These are phyloP conservation scores for Augochlora pura DNA, from an alignment of 1,140 invertebrate genomes.

Conservation along the genomic window DNA sequence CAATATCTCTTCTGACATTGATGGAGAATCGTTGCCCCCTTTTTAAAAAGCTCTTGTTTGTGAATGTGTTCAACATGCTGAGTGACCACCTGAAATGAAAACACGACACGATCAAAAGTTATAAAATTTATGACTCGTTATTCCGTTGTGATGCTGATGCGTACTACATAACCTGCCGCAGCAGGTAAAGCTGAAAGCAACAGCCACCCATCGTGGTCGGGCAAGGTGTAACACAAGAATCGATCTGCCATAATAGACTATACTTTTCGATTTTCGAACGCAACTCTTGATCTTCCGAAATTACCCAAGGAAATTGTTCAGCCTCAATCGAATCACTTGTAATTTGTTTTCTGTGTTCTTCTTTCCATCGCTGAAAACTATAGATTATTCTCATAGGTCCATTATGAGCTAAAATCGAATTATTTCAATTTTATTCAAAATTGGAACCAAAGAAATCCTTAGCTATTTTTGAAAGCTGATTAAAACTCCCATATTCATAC, in stretches of 20 bases:
- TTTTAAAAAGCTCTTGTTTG: constrained; percentile 16
- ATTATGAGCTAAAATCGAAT: too few relatives aligned
- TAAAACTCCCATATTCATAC: too few relatives aligned
- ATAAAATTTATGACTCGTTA: constrained; percentile 34
- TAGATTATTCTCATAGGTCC: too few relatives aligned
- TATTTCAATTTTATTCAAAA: too few relatives aligned
- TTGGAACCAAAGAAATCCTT: too few relatives aligned
- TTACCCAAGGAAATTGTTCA: too few relatives aligned
- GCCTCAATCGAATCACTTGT: too few relatives aligned
- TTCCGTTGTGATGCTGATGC: not conserved
- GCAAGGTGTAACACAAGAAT: constrained; percentile 40
- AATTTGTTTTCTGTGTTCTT: too few relatives aligned
- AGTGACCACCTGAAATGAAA: constrained; percentile 6
- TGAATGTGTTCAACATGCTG: constrained; percentile 16
- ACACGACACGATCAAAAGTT: constrained; percentile 28
- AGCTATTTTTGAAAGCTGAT: too few relatives aligned
- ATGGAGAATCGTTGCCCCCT: not conserved
- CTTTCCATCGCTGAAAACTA: too few relatives aligned
- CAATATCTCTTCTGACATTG: not conserved
- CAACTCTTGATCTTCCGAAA: not conserved
- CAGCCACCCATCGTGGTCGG: constrained; percentile 19
- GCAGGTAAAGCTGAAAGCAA: constrained; percentile 27
- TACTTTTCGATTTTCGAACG: constrained; percentile 49
- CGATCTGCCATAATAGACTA: constrained; percentile 34
- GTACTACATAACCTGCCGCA: constrained; percentile 18